phyloP scores from a whole-genome alignment of 2,888 invertebrate genomes.

The Drosophila emarginata region DNA sequence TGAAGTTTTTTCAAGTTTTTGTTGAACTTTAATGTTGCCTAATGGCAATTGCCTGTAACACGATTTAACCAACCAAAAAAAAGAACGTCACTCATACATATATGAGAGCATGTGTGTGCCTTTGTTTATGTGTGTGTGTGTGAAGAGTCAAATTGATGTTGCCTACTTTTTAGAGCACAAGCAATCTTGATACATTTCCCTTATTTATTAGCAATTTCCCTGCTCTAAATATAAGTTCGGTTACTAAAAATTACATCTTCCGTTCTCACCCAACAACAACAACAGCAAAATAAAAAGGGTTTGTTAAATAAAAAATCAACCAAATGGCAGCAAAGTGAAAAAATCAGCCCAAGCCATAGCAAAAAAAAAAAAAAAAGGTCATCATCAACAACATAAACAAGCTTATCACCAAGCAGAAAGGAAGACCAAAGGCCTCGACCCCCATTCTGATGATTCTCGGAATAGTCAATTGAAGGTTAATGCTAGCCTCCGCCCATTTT shows the following conservation, averaged over 20 bases:
- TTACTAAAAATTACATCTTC: slow-evolving; percentile 41
- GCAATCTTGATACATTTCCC: slow-evolving; percentile 26
- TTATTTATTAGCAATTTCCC: slow-evolving; percentile 22
- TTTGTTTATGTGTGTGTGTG: not conserved
- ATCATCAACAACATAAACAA: slow-evolving; percentile 52
- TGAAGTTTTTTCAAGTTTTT: slow-evolving; percentile 5
- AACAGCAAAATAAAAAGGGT: slow-evolving; percentile 39
- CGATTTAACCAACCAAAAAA: not conserved
- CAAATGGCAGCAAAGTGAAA: slow-evolving; percentile 55
- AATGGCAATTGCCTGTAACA: slow-evolving; percentile 7
- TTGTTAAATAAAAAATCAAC: slow-evolving; percentile 57
- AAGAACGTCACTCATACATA: not conserved
- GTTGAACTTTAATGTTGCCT: slow-evolving; percentile 6
- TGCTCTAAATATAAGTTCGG: slow-evolving; percentile 6
- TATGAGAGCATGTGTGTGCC: not conserved
- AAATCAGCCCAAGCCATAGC: slow-evolving; percentile 12
- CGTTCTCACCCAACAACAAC: slow-evolving; percentile 13
- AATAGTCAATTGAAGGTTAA: slow-evolving; percentile 58
- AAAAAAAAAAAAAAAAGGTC: slow-evolving; percentile 37
- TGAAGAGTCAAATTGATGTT: slow-evolving; percentile 16
- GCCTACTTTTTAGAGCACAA: slow-evolving; percentile 42
- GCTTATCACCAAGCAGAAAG: slow-evolving; percentile 49
- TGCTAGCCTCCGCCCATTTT: slow-evolving; percentile 49
- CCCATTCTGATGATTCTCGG: not conserved
- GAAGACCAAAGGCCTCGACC: not conserved